These are phyloP conservation scores for Leptopilina myrica DNA, from an alignment of 2,888 invertebrate genomes.

Conservation along the genomic window DNA sequence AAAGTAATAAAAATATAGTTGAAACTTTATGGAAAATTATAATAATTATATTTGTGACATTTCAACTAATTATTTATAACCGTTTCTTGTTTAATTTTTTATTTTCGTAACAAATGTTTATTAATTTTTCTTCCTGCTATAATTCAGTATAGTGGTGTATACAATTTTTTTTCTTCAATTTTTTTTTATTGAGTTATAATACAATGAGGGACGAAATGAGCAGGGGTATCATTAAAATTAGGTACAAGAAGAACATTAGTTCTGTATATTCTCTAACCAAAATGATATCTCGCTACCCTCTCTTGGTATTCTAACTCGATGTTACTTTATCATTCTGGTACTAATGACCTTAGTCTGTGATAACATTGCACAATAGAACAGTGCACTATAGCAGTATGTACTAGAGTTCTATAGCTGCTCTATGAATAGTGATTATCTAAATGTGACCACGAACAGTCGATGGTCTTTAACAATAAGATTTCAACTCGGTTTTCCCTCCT, in stretches of 20 bases:
- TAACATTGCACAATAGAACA: slow-evolving; percentile 26
- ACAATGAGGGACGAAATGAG: background rate
- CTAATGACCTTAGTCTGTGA: slow-evolving; percentile 35
- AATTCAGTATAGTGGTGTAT: too few species aligned
- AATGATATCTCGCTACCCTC: slow-evolving; percentile 21
- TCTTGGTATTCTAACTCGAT: slow-evolving; percentile 8
- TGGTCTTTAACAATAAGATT: slow-evolving; percentile 31
- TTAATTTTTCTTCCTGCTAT: background rate
- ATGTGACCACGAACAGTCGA: slow-evolving; percentile 34
- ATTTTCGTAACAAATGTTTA: too few species aligned
- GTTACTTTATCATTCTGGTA: slow-evolving; percentile 34
- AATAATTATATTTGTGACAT: too few species aligned
- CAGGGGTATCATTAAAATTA: background rate
- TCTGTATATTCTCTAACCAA: slow-evolving; percentile 27
- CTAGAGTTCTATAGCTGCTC: background rate
- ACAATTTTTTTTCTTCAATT: background rate
- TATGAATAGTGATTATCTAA: slow-evolving; percentile 40
- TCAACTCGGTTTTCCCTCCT: slow-evolving; percentile 15
- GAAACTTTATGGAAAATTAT: too few species aligned
- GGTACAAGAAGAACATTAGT: slow-evolving; percentile 8
- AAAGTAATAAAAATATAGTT: too few species aligned
- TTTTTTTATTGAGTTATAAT: background rate
- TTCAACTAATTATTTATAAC: too few species aligned
- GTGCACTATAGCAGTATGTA: slow-evolving; percentile 23
- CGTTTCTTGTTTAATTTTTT: too few species aligned